Conservation (phyloP, 2,113 vertebrate genomes). For the Typhlomys cinereus region DNA sequence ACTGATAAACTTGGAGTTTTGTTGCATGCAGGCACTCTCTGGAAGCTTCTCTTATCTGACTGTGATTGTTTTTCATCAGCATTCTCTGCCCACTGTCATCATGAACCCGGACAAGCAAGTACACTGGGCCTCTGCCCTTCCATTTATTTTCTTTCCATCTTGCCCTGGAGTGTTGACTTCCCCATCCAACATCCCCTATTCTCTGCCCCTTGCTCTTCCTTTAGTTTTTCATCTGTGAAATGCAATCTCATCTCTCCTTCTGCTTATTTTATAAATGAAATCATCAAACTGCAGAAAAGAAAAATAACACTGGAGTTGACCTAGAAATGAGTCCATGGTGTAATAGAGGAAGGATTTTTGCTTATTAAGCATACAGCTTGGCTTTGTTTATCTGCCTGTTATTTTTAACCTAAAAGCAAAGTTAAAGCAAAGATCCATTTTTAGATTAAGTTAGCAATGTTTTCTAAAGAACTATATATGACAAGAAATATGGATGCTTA, state of each 20-base stretch:
- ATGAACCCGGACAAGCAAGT: not conserved
- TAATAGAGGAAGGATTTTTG: not conserved
- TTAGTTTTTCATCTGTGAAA: not conserved
- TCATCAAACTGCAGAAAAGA: not conserved
- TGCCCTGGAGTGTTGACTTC: no score
- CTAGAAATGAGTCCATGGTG: not conserved
- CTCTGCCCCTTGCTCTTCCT: not conserved
- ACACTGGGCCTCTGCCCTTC: not conserved
- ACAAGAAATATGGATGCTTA: not conserved
- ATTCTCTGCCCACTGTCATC: not conserved
- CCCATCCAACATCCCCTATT: not conserved
- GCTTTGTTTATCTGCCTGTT: not conserved
- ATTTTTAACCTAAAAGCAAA: slow-evolving; percentile 23
- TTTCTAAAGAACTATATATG: slow-evolving; percentile 16
- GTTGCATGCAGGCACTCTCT: not conserved
- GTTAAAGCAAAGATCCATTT: not conserved
- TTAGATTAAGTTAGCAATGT: not conserved
- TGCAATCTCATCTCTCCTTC: not conserved
- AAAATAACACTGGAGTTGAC: not conserved
- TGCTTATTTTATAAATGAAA: not conserved
- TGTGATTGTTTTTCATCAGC: not conserved
- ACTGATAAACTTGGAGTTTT: not conserved
- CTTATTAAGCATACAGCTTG: not conserved
- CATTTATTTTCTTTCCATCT: not conserved
- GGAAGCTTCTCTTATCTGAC: not conserved